These are phyloP conservation scores for Eugnorisma glareosa DNA, from an alignment of 2,888 invertebrate species.

Conservation along the genomic window DNA sequence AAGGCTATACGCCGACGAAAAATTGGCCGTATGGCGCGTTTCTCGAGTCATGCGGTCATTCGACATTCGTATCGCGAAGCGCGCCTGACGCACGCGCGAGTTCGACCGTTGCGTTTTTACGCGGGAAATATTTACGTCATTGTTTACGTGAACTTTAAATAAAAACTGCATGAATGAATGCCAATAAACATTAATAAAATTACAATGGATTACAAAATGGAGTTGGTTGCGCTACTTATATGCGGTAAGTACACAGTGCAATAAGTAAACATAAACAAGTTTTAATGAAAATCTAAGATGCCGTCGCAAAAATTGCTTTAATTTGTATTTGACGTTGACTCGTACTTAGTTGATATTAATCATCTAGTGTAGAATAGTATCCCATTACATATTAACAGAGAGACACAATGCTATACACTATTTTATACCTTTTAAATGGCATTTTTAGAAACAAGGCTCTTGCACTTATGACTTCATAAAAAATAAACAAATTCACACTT, in stretches of 20 bases:
- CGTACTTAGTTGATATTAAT: background rate
- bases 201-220: slow-evolving; percentile 77
- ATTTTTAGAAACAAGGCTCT: background rate
- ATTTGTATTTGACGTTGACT: background rate
- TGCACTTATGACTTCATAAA: background rate
- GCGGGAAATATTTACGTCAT: slow-evolving; percentile 72
- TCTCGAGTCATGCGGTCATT: slow-evolving; percentile 61
- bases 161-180: slow-evolving; percentile 62
- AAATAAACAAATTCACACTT: background rate
- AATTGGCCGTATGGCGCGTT: slow-evolving; percentile 67
- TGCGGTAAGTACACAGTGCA: slow-evolving; percentile 80
- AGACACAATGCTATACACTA: background rate
- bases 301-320: background rate
- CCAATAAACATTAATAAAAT: slow-evolving; percentile 59
- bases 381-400: background rate
- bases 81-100: slow-evolving; percentile 84
- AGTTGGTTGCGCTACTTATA: slow-evolving; percentile 79
- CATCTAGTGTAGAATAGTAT: background rate
- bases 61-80: slow-evolving; percentile 83
- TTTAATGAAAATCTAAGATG: slow-evolving; percentile 1
- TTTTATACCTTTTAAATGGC: background rate
- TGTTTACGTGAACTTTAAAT: slow-evolving; percentile 73
- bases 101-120: slow-evolving; percentile 69
- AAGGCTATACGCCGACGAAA: slow-evolving; percentile 64
- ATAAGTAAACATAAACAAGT: background rate